Percentiles rank a stretch among this genome's conserved stretches.
Evolutionary conservation across 2,113 vertebrate genomes (phyloP).

Genomic region (Cynopterus brachyotis): DNA sequence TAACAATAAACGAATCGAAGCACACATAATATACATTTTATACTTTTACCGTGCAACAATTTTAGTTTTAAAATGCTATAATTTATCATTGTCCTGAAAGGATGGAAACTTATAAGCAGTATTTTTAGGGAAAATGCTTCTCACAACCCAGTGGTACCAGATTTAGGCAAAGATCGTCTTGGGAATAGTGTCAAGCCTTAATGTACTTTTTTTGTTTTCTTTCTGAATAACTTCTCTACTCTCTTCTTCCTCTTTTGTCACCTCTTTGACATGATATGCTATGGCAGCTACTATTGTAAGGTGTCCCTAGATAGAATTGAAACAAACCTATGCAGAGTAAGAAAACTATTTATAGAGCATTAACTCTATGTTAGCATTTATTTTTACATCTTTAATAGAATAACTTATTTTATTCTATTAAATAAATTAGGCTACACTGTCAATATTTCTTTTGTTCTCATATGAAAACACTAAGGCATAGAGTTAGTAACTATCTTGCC

Average conservation of each 20-base stretch:
- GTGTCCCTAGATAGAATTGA: background rate
- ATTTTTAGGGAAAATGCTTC: background rate
- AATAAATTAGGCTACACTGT: background rate
- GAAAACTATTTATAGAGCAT: background rate
- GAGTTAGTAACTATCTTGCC: background rate
- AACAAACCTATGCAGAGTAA: background rate
- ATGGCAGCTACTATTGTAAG: background rate
- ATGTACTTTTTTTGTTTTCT: background rate
- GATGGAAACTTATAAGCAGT: background rate
- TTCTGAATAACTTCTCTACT: background rate
- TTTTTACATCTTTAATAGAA: background rate
- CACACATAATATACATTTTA: background rate
- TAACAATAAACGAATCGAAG: background rate
- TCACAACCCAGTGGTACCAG: background rate
- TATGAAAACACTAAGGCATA: background rate
- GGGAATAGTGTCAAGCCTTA: background rate
- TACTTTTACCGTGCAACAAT: background rate
- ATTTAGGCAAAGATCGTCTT: background rate
- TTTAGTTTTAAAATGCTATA: slow-evolving; percentile 4
- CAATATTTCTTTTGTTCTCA: background rate
- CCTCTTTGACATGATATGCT: background rate
- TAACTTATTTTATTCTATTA: background rate
- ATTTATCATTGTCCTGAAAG: background rate
- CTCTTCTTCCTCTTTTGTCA: background rate
- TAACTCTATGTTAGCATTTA: background rate